phyloP scores from a whole-genome alignment of 2,888 invertebrate genomes.

The Lasius fuliginosus region DNA sequence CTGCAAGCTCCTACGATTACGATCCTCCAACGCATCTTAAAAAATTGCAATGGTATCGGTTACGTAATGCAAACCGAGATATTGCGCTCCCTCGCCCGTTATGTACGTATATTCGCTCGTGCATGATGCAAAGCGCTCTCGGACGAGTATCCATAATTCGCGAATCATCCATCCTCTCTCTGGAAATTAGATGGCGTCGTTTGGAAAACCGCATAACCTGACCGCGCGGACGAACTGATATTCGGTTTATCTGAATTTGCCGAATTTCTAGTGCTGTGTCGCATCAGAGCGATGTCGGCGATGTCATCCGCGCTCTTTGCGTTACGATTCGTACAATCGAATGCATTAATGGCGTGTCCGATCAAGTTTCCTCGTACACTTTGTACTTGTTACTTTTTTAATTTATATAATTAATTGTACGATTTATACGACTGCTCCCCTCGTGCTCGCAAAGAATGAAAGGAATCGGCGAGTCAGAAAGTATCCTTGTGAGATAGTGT shows the following conservation, averaged over 20 bases:
- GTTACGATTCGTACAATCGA: background rate
- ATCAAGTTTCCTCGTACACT: background rate
- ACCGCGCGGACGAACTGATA: slow-evolving; percentile 11
- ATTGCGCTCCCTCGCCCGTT: slow-evolving; percentile 14
- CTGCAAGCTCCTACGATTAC: slow-evolving; percentile 13
- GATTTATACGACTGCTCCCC: background rate
- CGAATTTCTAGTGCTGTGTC: slow-evolving; percentile 14
- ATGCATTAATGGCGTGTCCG: background rate
- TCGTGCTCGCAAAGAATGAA: background rate
- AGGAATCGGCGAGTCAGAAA: background rate
- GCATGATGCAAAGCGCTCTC: slow-evolving; percentile 35
- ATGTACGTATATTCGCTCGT: slow-evolving; percentile 8
- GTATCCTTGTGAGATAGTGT: background rate
- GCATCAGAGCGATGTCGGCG: background rate
- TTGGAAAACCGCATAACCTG: slow-evolving; percentile 29
- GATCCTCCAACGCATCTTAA: slow-evolving; percentile 10
- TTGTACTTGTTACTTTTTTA: background rate
- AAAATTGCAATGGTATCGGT: slow-evolving; percentile 42
- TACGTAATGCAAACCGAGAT: slow-evolving; percentile 30
- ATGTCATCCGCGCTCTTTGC: background rate
- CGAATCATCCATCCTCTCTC: slow-evolving; percentile 13
- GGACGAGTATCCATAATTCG: slow-evolving; percentile 42
- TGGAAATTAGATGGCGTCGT: slow-evolving; percentile 38
- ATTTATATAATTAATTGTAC: background rate
- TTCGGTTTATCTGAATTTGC: slow-evolving; percentile 30